phyloP scores from a whole-genome alignment of 2,888 invertebrate genomes.

The Machimus atricapillus region DNA sequence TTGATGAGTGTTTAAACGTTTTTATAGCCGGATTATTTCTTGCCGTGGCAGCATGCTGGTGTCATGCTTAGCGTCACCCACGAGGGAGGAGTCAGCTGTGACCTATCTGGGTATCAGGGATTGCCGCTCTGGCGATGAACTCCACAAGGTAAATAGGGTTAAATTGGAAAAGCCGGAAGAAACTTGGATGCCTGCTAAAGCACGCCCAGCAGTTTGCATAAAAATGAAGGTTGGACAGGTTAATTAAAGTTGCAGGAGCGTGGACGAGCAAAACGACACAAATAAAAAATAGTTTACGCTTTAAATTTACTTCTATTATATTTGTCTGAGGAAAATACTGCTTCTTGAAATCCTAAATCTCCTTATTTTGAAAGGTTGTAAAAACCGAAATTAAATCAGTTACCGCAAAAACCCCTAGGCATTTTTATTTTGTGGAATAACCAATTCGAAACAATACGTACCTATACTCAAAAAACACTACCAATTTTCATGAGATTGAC shows the following conservation, averaged over 20 bases:
- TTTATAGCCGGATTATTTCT: conserved; percentile 38
- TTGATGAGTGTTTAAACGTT: conserved; percentile 40
- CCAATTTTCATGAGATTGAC: too few species aligned
- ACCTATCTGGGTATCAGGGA: conserved; percentile 28
- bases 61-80: conserved; percentile 15
- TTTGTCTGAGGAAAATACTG: not conserved
- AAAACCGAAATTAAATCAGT: too few species aligned
- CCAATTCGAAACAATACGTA: too few species aligned
- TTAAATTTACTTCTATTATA: not conserved
- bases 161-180: conserved; percentile 8
- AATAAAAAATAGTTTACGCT: not conserved
- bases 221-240: not conserved
- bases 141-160: not conserved
- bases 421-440: too few species aligned
- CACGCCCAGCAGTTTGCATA: not conserved
- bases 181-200: not conserved
- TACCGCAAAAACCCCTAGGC: too few species aligned
- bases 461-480: too few species aligned
- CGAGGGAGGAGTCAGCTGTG: conserved; percentile 26
- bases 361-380: too few species aligned
- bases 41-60: conserved; percentile 15
- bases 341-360: too few species aligned
- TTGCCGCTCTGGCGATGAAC: conserved; percentile 1
- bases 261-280: not conserved
- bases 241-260: not conserved